Conservation (phyloP, 2,113 vertebrate genomes). For the Mixornis gularis region DNA sequence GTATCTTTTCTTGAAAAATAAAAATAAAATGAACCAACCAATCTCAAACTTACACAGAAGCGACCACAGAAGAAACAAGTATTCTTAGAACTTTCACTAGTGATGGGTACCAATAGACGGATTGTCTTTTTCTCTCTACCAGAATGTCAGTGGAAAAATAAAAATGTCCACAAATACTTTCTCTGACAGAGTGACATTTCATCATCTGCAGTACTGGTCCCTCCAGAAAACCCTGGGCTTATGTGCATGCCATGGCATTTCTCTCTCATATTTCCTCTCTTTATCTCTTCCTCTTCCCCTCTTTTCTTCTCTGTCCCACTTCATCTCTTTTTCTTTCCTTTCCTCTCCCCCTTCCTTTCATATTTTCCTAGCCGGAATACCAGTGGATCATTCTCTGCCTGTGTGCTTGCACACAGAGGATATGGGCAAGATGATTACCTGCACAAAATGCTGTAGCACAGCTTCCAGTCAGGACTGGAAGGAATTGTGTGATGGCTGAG, state of each 20-base stretch:
- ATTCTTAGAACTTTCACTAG: not conserved
- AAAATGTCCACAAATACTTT: not conserved
- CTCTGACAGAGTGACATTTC: not conserved
- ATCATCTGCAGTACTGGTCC: not conserved
- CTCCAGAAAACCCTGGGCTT: not conserved
- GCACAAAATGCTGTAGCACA: not conserved
- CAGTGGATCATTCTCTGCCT: not conserved
- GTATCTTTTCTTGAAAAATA: not conserved
- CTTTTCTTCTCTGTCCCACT: not conserved
- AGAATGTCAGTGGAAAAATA: not conserved
- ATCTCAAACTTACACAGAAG: not conserved
- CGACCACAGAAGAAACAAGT: not conserved
- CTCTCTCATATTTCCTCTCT: not conserved
- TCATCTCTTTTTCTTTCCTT: not conserved
- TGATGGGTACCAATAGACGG: not conserved
- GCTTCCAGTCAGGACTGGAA: not conserved
- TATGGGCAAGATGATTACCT: not conserved
- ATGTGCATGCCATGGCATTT: not conserved
- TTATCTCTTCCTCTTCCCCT: not conserved
- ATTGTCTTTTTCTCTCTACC: not conserved
- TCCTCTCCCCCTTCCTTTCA: rapidly evolving
- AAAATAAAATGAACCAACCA: not conserved
- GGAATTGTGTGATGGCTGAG: not conserved
- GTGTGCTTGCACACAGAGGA: not conserved
- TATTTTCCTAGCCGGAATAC: not conserved